Evolutionary conservation across 2,797 vertebrate species (phyloP).

Genomic region (Kryptolebias ocellatus): DNA sequence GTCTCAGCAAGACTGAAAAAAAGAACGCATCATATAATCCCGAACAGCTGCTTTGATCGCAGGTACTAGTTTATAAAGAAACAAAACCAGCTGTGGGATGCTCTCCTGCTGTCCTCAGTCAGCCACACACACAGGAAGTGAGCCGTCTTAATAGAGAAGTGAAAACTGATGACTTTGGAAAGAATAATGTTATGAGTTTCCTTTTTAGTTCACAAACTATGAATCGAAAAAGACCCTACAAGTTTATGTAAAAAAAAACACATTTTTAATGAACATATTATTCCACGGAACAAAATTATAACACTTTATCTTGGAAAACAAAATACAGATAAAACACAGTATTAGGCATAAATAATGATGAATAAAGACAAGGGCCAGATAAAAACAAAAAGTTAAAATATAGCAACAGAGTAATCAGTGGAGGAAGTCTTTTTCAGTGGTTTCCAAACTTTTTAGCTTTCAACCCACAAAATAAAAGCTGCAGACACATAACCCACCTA

Average conservation of each 20-base stretch:
- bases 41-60: constrained; percentile 19
- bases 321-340: constrained; percentile 40
- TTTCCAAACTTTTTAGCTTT: too few relatives aligned
- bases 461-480: too few relatives aligned
- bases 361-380: neutral
- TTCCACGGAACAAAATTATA: constrained; percentile 27
- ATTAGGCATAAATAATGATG: neutral
- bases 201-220: neutral
- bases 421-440: too few relatives aligned
- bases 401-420: too few relatives aligned
- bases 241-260: too few relatives aligned
- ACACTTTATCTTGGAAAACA: constrained; percentile 24
- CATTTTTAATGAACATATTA: constrained; percentile 26
- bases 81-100: constrained; percentile 31
- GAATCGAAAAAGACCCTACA: too few relatives aligned
- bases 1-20: constrained; percentile 16
- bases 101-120: constrained; percentile 14
- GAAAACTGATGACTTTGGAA: constrained; percentile 72
- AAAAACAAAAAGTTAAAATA: too few relatives aligned
- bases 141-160: constrained; percentile 68
- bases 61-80: constrained; percentile 18
- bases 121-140: constrained; percentile 62
- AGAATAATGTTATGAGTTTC: constrained; percentile 34
- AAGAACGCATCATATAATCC: constrained; percentile 12
- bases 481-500: too few relatives aligned